Conservation (phyloP, 2,797 vertebrate genomes). For the Crenichthys baileyi region DNA sequence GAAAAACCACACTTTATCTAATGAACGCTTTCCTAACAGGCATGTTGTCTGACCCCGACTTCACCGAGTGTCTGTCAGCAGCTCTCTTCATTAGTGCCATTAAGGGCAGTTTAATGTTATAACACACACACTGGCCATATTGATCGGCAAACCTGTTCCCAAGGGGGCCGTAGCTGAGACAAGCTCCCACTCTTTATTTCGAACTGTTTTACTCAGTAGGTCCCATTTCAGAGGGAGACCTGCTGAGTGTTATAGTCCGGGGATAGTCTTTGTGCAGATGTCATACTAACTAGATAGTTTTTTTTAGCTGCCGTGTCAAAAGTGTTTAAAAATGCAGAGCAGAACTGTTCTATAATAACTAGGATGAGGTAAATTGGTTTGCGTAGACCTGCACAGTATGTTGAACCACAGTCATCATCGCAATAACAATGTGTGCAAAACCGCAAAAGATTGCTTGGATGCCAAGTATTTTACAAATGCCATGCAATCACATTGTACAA, state of each 20-base stretch:
- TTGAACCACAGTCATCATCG: neutral
- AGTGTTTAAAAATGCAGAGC: slow-evolving; percentile 14
- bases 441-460: neutral
- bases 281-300: slow-evolving; percentile 54
- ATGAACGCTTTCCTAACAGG: slow-evolving; percentile 32
- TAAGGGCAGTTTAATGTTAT: slow-evolving; percentile 71
- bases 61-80: slow-evolving; percentile 51
- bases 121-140: slow-evolving; percentile 66
- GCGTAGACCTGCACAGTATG: neutral
- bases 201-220: slow-evolving; percentile 26
- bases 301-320: slow-evolving; percentile 22
- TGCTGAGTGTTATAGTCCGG: slow-evolving; percentile 55
- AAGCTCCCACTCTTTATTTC: slow-evolving; percentile 42
- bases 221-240: slow-evolving; percentile 23
- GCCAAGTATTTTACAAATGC: neutral
- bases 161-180: slow-evolving; percentile 38
- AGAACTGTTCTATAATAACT: neutral
- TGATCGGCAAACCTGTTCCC: slow-evolving; percentile 63
- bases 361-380: neutral
- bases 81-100: slow-evolving; percentile 78
- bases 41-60: slow-evolving; percentile 38
- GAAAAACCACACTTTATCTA: slow-evolving; percentile 15
- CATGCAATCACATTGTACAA: too few species aligned
- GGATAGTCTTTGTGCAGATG: slow-evolving; percentile 63
- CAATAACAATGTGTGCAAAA: neutral